A percentile compares a stretch with the other conserved stretches of the same genome.
These are phyloP conservation scores for Erythrolamprus reginae DNA, from an alignment of 2,113 vertebrate genomes.

Conservation along the genomic window DNA sequence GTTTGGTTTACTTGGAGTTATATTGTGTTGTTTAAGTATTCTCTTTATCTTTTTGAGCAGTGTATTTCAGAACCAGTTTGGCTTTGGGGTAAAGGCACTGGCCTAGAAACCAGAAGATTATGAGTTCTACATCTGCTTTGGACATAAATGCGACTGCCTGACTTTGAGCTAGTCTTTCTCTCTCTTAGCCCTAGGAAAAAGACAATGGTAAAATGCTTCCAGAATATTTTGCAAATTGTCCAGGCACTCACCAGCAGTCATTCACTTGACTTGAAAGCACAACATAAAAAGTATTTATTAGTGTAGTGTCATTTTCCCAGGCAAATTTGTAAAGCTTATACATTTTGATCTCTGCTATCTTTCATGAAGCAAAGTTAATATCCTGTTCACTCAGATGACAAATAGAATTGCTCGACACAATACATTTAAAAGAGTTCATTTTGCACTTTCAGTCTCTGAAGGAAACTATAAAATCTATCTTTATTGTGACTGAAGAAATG, in stretches of 20 bases:
- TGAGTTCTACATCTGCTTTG: background rate
- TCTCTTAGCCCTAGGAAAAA: background rate
- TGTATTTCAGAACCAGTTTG: background rate
- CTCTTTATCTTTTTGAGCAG: no score
- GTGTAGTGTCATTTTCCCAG: constrained; percentile 12
- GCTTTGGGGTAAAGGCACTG: background rate
- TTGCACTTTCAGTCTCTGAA: background rate
- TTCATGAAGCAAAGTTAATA: constrained; percentile 23
- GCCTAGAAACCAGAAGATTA: background rate
- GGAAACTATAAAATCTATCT: background rate
- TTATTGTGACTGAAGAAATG: background rate
- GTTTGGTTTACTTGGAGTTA: no score
- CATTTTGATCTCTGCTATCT: constrained; percentile 37
- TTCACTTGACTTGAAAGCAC: background rate
- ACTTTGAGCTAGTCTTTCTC: background rate
- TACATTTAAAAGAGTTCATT: constrained; percentile 29
- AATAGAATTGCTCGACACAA: constrained; percentile 19
- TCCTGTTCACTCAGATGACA: constrained; percentile 30
- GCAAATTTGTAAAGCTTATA: constrained; percentile 38
- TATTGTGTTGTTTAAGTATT: no score
- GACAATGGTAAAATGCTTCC: background rate
- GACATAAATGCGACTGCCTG: background rate
- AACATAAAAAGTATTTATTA: constrained; percentile 15
- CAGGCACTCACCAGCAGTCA: background rate
- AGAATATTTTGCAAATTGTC: background rate